Conservation (phyloP, 2,888 invertebrate genomes). For the Lasioglossum leucozonium region DNA sequence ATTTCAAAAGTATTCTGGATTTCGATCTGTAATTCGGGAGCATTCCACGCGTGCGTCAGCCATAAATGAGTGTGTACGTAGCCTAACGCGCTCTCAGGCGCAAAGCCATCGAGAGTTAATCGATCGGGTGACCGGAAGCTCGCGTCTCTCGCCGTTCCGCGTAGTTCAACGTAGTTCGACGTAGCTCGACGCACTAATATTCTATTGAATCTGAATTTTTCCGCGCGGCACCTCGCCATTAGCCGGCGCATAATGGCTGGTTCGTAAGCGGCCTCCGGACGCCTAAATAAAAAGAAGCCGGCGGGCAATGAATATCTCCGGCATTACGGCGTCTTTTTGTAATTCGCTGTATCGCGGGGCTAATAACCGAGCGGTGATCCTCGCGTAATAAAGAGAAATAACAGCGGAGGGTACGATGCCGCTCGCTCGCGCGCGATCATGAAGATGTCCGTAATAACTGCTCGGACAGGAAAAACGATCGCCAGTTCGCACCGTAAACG, state of each 20-base stretch:
- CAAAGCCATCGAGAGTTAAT: background rate
- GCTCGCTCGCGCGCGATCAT: background rate
- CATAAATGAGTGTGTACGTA: background rate
- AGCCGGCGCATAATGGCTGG: background rate
- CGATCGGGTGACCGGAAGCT: background rate
- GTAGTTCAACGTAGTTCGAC: background rate
- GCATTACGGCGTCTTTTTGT: background rate
- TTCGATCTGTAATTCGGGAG: too few relatives aligned
- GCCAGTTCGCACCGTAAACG: background rate
- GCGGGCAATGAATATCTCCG: background rate
- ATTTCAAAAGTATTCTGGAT: too few relatives aligned
- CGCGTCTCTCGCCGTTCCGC: background rate
- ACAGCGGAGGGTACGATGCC: background rate
- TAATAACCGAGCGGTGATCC: background rate
- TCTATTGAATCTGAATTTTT: background rate
- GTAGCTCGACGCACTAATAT: background rate
- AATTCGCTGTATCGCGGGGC: background rate
- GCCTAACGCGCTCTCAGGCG: background rate
- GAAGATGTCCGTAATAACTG: background rate
- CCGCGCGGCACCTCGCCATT: background rate
- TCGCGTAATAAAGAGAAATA: background rate
- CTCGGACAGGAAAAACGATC: background rate
- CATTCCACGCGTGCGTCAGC: too few relatives aligned
- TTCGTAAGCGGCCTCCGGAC: background rate
- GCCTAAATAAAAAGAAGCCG: background rate